These are phyloP conservation scores for Hoplostethus mediterraneus DNA, from an alignment of 2,797 vertebrate species.

Conservation along the genomic window DNA sequence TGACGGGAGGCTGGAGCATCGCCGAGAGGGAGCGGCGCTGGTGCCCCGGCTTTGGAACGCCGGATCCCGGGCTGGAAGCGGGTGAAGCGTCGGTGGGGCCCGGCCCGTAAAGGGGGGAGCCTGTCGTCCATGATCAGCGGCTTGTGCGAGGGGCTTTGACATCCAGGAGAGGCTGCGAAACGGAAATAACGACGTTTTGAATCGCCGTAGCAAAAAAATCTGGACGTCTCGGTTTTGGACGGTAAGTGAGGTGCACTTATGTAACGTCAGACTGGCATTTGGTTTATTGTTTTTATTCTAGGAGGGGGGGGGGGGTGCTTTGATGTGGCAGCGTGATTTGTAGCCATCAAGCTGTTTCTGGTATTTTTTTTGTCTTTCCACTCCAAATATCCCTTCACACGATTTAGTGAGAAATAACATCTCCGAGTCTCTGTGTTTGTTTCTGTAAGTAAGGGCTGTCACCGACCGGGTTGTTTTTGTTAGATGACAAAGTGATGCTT, in stretches of 20 bases:
- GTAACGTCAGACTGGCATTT: too few relatives aligned
- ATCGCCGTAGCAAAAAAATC: background rate
- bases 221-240: too few relatives aligned
- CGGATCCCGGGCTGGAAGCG: constrained; percentile 28
- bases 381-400: background rate
- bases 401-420: background rate
- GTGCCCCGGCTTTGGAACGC: constrained; percentile 24
- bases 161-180: too few relatives aligned
- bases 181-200: background rate
- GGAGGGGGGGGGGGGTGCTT: background rate
- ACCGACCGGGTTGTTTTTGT: background rate
- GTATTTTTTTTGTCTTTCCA: background rate
- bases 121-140: constrained; percentile 45
- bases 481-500: constrained; percentile 24
- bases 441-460: too few relatives aligned
- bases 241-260: constrained; percentile 36
- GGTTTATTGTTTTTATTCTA: background rate
- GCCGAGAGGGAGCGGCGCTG: constrained; percentile 30
- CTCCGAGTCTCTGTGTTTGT: background rate
- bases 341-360: background rate
- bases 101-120: constrained; percentile 41
- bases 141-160: background rate
- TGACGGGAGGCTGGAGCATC: background rate
- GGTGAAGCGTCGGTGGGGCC: constrained; percentile 44
- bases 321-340: background rate